Evolutionary conservation across 2,888 invertebrate genomes (phyloP), one percentile per base, ranked within the genome.

Genomic region (Spodoptera picta): DNA sequence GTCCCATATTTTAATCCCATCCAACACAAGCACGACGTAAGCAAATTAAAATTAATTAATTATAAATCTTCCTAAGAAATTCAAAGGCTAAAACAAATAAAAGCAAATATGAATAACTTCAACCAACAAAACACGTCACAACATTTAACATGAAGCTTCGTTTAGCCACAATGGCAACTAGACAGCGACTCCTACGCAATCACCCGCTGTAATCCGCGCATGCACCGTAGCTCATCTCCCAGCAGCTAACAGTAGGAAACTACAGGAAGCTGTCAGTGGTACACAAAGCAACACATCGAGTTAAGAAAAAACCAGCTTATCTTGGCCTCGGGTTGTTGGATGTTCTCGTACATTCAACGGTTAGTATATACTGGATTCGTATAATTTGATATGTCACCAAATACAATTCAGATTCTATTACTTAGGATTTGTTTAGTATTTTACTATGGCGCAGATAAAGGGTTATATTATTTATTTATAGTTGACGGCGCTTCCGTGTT

Each of bases 101-200:
- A 36, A 6, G 36, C 36, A 36, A 36, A 36, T 36, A 36, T 36
- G 36, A 36, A 36, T 51, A n/a, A 11, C n/a, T 44, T 10, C 4
- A 36, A 57, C 43, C 14, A 27, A 57, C 54, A 48, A 48, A 55
- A 64, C 46, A 36, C 45, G 59, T 41, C 51, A 11, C 23, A 19
- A 53, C 45, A 57, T 69, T 69, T 57, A 54, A 69, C 54, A 50
- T 23, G 24, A 52, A 54, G 50, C 75, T 54, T 60, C 52, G 63
- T 73, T n/a, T 60, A 41, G 12, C 36, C 48, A 67, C 45, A 70
- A 57, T 64, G 64, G 64, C 60, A 74, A 24, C 14, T 23, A 57
- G 64, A 64, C 71, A 60, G 69, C 41, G 19, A 74, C 70, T 74
- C 71, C 71, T 60, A 72, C 71, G 75, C 74, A 49, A 69, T 74